Evolutionary conservation across 2,797 vertebrate genomes (phyloP), one percentile per base, ranked within the genome.

Genomic region (Sebastes aleutianus): DNA sequence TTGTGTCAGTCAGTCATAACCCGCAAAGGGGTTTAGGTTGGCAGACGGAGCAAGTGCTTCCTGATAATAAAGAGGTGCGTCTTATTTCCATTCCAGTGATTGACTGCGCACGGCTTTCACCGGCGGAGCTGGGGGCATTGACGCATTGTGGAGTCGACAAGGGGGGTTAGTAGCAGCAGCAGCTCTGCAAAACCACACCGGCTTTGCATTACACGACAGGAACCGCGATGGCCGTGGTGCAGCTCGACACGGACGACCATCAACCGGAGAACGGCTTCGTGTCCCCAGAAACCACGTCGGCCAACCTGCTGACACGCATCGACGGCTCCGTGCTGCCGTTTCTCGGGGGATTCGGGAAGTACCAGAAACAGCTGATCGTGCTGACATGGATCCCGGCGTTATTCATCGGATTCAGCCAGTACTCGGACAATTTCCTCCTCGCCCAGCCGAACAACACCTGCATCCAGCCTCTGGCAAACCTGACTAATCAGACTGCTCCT

Each of bases 331-430:
- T 99, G 39, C 93, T 98, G 90, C 98, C 98, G 1, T 97, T 97
- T 78, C 96, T 99, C 22, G 98, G 97, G 27, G 97, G 97, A 0
- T 97, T 99, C 88, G 96, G 97, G 85, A 97, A 95, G 53, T 98
- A 97, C 94, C 97, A 99, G 94, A 96, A 93, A 82, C 96, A 97
- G 91, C 96, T 99, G 77, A 96, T 99, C 87, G 94, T 97, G 79
- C 96, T 99, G 94, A 99, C 98, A 88, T 99, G 98, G 97, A 95
- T 99, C 39, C 98, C 98, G 29, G 98, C 97, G 57, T 86, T 99
- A 2, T 97, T 99, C 76, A 98, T 99, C 57, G 97, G 98, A 87
- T 98, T 99, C 95, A 99, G 97, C 91, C 97, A 98, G 88, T 97
- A 97, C 94, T 99, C 98, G 18, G 97, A 99, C 89, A 95, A 95